A percentile compares a stretch with the other conserved stretches of the same genome.
These are phyloP conservation scores for Archips crataeganus DNA, from an alignment of 2,888 invertebrate species.

Conservation along the genomic window DNA sequence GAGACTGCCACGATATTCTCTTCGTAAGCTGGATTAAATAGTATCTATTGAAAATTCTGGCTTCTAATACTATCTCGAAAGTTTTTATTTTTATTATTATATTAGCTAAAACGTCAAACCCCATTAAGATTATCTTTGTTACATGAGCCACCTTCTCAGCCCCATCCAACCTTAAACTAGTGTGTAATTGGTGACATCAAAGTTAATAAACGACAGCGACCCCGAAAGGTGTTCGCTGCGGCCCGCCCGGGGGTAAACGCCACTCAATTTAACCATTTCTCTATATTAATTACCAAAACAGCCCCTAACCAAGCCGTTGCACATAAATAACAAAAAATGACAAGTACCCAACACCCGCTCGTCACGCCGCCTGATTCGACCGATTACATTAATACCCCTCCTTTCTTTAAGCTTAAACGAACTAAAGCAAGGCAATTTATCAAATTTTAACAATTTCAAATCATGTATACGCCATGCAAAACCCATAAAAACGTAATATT, in stretches of 20 bases:
- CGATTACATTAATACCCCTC: conserved; percentile 66
- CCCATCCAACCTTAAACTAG: conserved; percentile 37
- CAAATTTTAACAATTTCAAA: conserved; percentile 63
- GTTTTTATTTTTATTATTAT: too few species aligned
- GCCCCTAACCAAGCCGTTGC: conserved; percentile 59
- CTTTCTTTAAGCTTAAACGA: conserved; percentile 61
- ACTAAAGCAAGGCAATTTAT: conserved; percentile 71
- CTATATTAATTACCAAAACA: conserved; percentile 76
- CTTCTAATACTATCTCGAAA: neutral
- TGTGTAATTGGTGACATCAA: conserved; percentile 59
- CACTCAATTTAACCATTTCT: conserved; percentile 72
- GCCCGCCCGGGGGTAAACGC: conserved; percentile 70
- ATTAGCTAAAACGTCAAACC: conserved; percentile 17
- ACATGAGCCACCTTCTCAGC: conserved; percentile 28
- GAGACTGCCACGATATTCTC: too few species aligned
- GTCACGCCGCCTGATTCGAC: conserved; percentile 89
- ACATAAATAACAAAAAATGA: conserved; percentile 75
- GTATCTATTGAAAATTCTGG: conserved; percentile 16
- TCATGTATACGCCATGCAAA: conserved; percentile 57
- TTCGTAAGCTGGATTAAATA: neutral
- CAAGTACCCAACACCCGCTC: conserved; percentile 77
- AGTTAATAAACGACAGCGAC: conserved; percentile 56
- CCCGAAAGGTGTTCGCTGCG: conserved; percentile 67
- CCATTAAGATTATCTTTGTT: conserved; percentile 36
- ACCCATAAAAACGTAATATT: conserved; percentile 56